These are phyloP conservation scores for Drosophila yakuba DNA, from an alignment of 1,140 invertebrate species.

Conservation along the genomic window DNA sequence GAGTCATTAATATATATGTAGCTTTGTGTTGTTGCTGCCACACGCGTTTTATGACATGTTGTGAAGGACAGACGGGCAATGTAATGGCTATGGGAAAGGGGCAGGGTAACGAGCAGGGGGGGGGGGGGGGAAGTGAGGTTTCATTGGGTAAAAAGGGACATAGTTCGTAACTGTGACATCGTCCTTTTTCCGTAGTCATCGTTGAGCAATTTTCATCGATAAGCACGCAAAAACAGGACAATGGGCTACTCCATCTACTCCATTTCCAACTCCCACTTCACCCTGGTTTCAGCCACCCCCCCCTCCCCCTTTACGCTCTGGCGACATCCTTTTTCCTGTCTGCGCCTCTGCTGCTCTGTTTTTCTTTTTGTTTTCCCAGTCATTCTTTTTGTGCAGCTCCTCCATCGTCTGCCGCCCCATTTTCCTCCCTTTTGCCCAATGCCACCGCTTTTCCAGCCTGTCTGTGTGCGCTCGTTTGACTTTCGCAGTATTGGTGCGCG, in stretches of 20 bases:
- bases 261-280: background rate
- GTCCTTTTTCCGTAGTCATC: constrained; percentile 29
- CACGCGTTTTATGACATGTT: constrained; percentile 63
- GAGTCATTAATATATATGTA: constrained; percentile 32
- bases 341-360: constrained; percentile 32
- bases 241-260: constrained; percentile 20
- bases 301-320: constrained; percentile 13
- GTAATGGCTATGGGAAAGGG: background rate
- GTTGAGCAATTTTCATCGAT: constrained; percentile 38
- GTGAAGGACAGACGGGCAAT: constrained; percentile 59
- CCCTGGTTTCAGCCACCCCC: background rate
- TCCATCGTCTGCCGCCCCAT: constrained; percentile 28
- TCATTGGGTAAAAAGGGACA: constrained; percentile 35
- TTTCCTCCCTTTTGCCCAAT: constrained; percentile 8
- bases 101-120: background rate
- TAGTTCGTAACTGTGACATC: constrained; percentile 47
- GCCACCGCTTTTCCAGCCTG: constrained; percentile 36
- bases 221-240: constrained; percentile 46
- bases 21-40: constrained; percentile 24
- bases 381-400: constrained; percentile 3
- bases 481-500: constrained; percentile 73
- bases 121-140: background rate
- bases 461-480: constrained; percentile 51
- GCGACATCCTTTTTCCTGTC: constrained; percentile 79
- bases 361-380: constrained; percentile 3